Conservation (phyloP, 2,113 vertebrate genomes). For the Aegotheles bennettii region DNA sequence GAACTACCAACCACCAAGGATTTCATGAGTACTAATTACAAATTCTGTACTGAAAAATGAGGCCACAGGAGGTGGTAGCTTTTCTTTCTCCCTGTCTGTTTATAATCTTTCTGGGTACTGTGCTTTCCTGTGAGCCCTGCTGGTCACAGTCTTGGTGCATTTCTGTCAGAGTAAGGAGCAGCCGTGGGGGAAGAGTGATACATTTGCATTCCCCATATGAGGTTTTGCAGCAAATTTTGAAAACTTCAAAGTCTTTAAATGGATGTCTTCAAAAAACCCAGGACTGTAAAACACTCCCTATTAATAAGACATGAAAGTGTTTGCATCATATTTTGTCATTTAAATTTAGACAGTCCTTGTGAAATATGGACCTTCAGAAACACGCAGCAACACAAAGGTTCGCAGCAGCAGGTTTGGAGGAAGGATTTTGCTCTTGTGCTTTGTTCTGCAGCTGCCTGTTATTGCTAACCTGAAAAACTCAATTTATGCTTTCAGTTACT, state of each 20-base stretch:
- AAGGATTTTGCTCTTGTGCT: not conserved
- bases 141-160: not conserved
- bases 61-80: not conserved
- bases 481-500: constrained; percentile 22
- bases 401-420: not conserved
- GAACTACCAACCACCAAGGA: not conserved
- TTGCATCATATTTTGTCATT: not conserved
- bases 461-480: constrained; percentile 42
- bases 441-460: constrained; percentile 9
- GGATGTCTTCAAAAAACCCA: not conserved
- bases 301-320: not conserved
- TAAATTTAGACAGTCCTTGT: not conserved
- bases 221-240: not conserved
- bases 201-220: not conserved
- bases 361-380: not conserved
- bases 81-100: not conserved
- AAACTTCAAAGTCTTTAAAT: constrained; percentile 7
- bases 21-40: not conserved
- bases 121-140: not conserved
- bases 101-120: not conserved
- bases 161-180: not conserved
- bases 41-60: not conserved
- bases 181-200: not conserved
- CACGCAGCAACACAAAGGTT: rapidly evolving
- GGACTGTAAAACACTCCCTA: not conserved